A percentile compares a stretch with the other conserved stretches of the same genome.
These are phyloP conservation scores for Tautogolabrus adspersus DNA, from an alignment of 2,113 vertebrate genomes.

Conservation along the genomic window DNA sequence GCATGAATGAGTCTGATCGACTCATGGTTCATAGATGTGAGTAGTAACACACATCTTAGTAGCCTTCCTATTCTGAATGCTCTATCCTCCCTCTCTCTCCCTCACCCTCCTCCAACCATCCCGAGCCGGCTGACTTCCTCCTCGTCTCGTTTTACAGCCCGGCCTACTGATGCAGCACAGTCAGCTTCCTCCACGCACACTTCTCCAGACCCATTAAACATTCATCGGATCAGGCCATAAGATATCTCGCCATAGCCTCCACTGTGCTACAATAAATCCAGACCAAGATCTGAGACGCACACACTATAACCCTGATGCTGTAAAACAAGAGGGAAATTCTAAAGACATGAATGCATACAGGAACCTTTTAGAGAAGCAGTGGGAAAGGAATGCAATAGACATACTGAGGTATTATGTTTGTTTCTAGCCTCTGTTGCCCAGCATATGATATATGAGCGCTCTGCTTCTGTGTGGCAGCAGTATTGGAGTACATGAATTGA, in stretches of 20 bases:
- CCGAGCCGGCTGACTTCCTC: constrained; percentile 71
- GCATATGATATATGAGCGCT: constrained; percentile 28
- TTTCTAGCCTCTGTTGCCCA: constrained; percentile 13
- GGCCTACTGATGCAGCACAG: constrained; percentile 75
- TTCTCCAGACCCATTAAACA: constrained; percentile 82
- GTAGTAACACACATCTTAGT: constrained; percentile 5
- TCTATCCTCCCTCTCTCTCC: neutral
- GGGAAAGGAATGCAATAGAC: constrained; percentile 9
- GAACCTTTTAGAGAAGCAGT: neutral
- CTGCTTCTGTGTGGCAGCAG: constrained; percentile 9
- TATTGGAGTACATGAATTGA: constrained; percentile 11
- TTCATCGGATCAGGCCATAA: constrained; percentile 78
- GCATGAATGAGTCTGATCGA: neutral
- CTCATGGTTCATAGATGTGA: neutral
- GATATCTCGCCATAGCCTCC: constrained; percentile 70
- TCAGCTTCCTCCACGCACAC: constrained; percentile 73
- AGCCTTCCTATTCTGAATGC: constrained; percentile 12
- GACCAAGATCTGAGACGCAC: constrained; percentile 21
- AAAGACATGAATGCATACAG: neutral
- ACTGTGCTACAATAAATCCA: constrained; percentile 64
- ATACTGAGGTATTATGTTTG: constrained; percentile 1
- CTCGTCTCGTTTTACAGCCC: constrained; percentile 80
- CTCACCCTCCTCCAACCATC: constrained; percentile 28
- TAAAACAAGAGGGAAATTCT: neutral
- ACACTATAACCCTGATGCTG: constrained; percentile 10